Conservation (phyloP, 1,140 invertebrate species). For the Drosophila obscura region DNA sequence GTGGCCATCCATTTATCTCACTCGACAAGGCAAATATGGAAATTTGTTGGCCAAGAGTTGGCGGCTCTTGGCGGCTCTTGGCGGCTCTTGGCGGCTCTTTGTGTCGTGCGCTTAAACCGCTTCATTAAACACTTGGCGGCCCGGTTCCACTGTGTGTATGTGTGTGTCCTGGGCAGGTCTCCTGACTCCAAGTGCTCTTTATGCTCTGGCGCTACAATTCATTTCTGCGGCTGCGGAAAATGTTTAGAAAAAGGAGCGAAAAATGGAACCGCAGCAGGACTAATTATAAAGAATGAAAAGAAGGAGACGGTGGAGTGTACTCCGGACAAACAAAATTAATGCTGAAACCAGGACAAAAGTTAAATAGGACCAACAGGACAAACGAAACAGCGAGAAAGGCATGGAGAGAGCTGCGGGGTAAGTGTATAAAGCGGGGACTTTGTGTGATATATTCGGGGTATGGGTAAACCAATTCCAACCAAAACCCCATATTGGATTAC, state of each 20-base stretch:
- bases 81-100: constrained; percentile 5
- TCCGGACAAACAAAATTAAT: constrained; percentile 5
- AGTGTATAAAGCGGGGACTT: constrained; percentile 19
- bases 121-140: constrained; percentile 73
- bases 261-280: constrained; percentile 21
- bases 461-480: constrained; percentile 35
- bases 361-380: constrained; percentile 20
- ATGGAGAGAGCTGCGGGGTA: constrained; percentile 17
- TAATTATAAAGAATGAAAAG: constrained; percentile 33
- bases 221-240: constrained; percentile 65
- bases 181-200: constrained; percentile 46
- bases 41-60: constrained; percentile 47
- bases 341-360: constrained; percentile 20
- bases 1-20: constrained; percentile 63
- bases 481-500: constrained; percentile 59
- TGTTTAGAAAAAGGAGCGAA: constrained; percentile 42
- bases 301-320: background rate
- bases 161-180: constrained; percentile 31
- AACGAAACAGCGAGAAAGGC: constrained; percentile 14
- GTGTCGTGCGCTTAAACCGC: constrained; percentile 45
- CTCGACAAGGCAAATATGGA: constrained; percentile 65
- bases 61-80: constrained; percentile 17
- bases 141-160: constrained; percentile 14
- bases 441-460: constrained; percentile 4
- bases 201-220: constrained; percentile 68